Conservation (phyloP, 2,797 vertebrate genomes). For the Cryptoblepharus egeriae region DNA sequence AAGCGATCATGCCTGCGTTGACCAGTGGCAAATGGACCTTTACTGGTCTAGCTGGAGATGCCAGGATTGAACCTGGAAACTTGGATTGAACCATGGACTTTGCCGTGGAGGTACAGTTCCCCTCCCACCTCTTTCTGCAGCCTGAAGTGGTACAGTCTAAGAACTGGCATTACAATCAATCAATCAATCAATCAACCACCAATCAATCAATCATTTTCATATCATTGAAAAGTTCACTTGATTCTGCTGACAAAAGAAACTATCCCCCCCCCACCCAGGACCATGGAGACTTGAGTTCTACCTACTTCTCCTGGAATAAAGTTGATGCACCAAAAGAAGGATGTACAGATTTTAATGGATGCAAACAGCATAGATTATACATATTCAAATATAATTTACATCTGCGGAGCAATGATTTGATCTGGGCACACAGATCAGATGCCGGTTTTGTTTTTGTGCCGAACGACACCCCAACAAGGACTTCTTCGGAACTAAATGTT, state of each 20-base stretch:
- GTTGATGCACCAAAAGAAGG: background rate
- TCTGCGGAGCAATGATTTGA: no score
- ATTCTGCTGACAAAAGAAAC: background rate
- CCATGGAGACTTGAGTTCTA: background rate
- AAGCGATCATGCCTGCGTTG: no score
- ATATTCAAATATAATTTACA: background rate
- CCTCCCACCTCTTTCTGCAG: background rate
- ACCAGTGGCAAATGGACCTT: no score
- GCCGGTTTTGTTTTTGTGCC: background rate
- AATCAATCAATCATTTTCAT: no score
- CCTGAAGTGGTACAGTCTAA: no score
- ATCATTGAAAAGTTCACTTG: no score
- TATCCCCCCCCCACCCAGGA: no score
- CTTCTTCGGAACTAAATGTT: rapidly evolving
- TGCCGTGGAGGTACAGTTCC: no score
- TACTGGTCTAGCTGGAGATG: no score
- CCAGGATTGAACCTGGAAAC: no score
- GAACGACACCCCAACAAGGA: background rate
- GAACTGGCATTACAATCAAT: background rate
- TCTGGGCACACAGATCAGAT: background rate
- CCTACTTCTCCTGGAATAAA: background rate
- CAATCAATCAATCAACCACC: no score
- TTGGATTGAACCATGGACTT: no score
- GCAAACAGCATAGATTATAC: background rate
- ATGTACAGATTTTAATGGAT: background rate